Percentiles rank a stretch among this genome's conserved stretches.
These are phyloP conservation scores for Heliconius melpomene DNA, from an alignment of 1,140 invertebrate species.

Conservation along the genomic window DNA sequence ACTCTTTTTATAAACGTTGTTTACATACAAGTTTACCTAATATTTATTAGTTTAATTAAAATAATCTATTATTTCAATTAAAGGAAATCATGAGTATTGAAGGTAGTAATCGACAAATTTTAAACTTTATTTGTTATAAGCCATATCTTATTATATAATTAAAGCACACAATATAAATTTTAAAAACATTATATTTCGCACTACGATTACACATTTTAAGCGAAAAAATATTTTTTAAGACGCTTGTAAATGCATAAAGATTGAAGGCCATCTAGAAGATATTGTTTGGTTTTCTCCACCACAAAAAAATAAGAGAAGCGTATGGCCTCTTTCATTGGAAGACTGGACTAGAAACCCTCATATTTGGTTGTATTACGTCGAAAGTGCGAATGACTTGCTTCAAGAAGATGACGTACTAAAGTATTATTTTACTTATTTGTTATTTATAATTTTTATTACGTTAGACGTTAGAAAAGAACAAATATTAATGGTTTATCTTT, in stretches of 20 bases:
- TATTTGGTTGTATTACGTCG: conserved; percentile 65
- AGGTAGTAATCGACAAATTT: neutral
- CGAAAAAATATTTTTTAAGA: conserved; percentile 16
- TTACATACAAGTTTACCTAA: neutral
- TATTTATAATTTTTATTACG: too few relatives aligned
- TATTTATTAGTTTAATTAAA: neutral
- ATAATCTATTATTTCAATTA: neutral
- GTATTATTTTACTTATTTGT: conserved; percentile 38
- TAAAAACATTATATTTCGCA: too few relatives aligned
- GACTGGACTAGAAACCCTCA: conserved; percentile 57
- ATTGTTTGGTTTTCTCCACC: conserved; percentile 53
- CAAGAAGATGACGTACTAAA: conserved; percentile 59
- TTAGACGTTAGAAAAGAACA: too few relatives aligned
- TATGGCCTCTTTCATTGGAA: conserved; percentile 46
- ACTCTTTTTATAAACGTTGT: conserved; percentile 3
- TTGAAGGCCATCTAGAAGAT: conserved; percentile 57
- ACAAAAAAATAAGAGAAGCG: conserved; percentile 39
- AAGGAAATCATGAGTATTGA: neutral
- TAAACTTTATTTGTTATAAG: neutral
- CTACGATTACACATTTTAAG: too few relatives aligned
- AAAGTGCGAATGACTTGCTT: conserved; percentile 54
- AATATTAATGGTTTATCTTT: too few relatives aligned
- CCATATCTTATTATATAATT: too few relatives aligned
- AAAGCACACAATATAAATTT: too few relatives aligned
- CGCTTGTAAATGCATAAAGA: conserved; percentile 41